phyloP scores from a whole-genome alignment of 1,140 invertebrate genomes.

The Drosophila pachea region DNA sequence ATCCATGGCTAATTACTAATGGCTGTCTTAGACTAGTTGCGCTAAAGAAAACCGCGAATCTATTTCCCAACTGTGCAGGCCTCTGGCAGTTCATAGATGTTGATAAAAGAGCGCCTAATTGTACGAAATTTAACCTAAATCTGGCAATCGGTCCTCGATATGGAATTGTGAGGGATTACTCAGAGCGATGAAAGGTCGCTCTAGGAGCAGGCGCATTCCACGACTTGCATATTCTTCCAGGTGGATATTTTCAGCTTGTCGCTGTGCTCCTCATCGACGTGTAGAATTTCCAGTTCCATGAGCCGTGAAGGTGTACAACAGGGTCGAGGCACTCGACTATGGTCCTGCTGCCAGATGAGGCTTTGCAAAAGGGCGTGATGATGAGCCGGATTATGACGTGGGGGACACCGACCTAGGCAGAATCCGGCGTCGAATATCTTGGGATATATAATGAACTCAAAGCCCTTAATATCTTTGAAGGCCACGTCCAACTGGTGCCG shows the following conservation, averaged over 20 bases:
- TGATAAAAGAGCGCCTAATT: too few species aligned
- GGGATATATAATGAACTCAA: conserved; percentile 86
- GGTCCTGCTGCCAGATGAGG: conserved; percentile 83
- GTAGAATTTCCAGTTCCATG: conserved; percentile 84
- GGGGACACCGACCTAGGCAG: conserved; percentile 86
- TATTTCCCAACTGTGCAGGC: too few species aligned
- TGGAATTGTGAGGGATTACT: background rate
- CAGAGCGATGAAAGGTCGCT: background rate
- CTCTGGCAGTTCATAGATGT: too few species aligned
- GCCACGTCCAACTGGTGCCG: conserved; percentile 83
- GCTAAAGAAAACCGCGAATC: too few species aligned
- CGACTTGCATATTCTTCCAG: conserved; percentile 86
- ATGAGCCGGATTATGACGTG: conserved; percentile 84
- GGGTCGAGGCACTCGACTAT: conserved; percentile 82
- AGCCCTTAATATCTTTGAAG: conserved; percentile 84
- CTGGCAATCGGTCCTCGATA: too few species aligned
- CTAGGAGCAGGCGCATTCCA: conserved; percentile 86
- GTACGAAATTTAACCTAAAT: too few species aligned
- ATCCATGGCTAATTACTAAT: too few species aligned
- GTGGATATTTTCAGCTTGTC: conserved; percentile 84
- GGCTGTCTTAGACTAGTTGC: too few species aligned
- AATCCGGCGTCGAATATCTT: conserved; percentile 86
- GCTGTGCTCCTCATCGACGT: conserved; percentile 83
- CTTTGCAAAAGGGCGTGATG: conserved; percentile 87
- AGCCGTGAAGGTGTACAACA: conserved; percentile 87